A percentile compares a stretch with the other conserved stretches of the same genome.
phyloP scores from a whole-genome alignment of 1,140 invertebrate genomes.

The Drosophila suzukii region DNA sequence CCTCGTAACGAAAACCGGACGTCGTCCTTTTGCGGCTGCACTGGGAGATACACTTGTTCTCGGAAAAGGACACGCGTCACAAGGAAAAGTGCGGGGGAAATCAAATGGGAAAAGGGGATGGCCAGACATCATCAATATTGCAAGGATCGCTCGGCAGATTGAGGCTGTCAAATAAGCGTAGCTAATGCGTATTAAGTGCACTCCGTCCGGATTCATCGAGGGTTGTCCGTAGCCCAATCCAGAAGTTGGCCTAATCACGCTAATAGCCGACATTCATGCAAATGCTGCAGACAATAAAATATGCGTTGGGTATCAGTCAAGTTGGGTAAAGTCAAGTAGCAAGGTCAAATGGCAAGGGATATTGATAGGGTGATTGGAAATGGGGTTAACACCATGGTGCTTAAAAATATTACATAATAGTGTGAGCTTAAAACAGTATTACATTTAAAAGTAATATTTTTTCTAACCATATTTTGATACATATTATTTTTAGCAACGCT shows the following conservation, averaged over 20 bases:
- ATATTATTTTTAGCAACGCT: neutral
- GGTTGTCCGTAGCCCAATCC: constrained; percentile 12
- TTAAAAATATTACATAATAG: neutral
- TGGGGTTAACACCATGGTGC: neutral
- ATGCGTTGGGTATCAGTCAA: constrained; percentile 61
- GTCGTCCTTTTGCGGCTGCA: constrained; percentile 52
- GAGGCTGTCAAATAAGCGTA: constrained; percentile 78
- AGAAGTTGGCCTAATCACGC: constrained; percentile 52
- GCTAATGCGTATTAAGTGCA: constrained; percentile 81
- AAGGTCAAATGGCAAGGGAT: constrained; percentile 46
- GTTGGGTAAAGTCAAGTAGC: constrained; percentile 52
- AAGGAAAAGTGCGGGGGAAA: constrained; percentile 1
- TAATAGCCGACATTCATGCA: constrained; percentile 73
- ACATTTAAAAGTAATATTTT: no score
- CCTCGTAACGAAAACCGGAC: constrained; percentile 56
- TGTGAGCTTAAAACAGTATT: neutral
- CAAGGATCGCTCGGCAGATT: constrained; percentile 42
- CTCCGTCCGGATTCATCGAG: constrained; percentile 31
- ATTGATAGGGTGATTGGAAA: constrained; percentile 12
- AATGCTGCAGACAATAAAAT: constrained; percentile 65
- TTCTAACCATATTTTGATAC: no score
- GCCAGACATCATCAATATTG: constrained; percentile 77
- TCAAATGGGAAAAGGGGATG: constrained; percentile 5
- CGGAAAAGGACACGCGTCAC: constrained; percentile 54
- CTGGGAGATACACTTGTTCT: constrained; percentile 72